Percentiles rank a stretch among this genome's conserved stretches.
These are phyloP conservation scores for Proctacanthus coquilletti DNA, from an alignment of 1,140 invertebrate genomes.

Conservation along the genomic window DNA sequence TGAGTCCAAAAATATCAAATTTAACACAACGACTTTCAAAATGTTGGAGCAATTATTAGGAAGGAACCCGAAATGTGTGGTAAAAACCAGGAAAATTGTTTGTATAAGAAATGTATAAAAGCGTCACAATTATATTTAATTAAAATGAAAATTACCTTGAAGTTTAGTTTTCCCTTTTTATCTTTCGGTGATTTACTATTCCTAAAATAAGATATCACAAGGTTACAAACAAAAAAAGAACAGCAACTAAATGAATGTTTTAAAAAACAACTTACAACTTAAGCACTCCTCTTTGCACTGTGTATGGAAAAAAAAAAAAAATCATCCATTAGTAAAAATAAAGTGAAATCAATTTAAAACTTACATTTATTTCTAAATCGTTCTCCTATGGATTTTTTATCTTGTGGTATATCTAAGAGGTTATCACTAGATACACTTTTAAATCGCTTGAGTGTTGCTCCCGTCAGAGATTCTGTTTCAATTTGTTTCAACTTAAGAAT, in stretches of 20 bases:
- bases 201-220: constrained; percentile 3
- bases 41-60: no score
- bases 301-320: constrained; percentile 3
- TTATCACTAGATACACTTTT: constrained; percentile 25
- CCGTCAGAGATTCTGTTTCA: neutral
- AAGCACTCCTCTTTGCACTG: constrained; percentile 18
- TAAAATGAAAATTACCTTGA: no score
- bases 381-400: constrained; percentile 25
- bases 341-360: constrained; percentile 5
- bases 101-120: no score
- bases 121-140: no score
- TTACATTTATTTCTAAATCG: constrained; percentile 23
- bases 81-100: no score
- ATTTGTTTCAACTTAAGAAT: no score
- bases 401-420: constrained; percentile 21
- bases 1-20: no score
- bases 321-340: neutral
- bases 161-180: constrained; percentile 14
- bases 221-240: constrained; percentile 1
- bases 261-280: constrained; percentile 18
- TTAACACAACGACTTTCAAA: no score
- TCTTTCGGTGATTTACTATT: constrained; percentile 18
- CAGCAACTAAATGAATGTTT: neutral
- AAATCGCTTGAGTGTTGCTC: constrained; percentile 12
- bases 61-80: no score